phyloP scores from a whole-genome alignment of 2,888 invertebrate species.

The Nudaria mundana region DNA sequence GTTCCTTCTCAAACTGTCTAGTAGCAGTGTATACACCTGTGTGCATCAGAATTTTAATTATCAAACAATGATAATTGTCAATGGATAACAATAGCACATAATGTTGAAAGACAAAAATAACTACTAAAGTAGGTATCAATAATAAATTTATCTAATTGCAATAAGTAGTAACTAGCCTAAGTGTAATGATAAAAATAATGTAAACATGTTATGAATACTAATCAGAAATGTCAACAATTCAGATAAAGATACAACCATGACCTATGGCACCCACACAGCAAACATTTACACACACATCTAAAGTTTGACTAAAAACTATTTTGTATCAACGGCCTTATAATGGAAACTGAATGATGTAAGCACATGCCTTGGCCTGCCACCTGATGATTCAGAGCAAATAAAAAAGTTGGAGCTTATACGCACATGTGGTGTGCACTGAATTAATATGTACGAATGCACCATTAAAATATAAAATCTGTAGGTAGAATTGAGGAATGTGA shows the following conservation, averaged over 20 bases:
- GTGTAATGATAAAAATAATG: background rate
- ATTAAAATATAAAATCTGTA: slow-evolving; percentile 63
- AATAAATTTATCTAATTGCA: background rate
- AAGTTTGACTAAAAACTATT: slow-evolving; percentile 12
- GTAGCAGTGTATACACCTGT: too few relatives aligned
- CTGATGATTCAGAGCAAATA: slow-evolving; percentile 52
- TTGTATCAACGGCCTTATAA: slow-evolving; percentile 8
- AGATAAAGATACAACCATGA: slow-evolving; percentile 35
- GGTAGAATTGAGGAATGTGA: slow-evolving; percentile 64
- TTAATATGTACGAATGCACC: slow-evolving; percentile 36
- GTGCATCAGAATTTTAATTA: too few relatives aligned
- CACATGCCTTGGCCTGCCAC: slow-evolving; percentile 42
- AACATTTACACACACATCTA: slow-evolving; percentile 7
- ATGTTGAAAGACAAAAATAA: too few relatives aligned
- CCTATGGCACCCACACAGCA: slow-evolving; percentile 29
- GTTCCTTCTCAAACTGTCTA: too few relatives aligned
- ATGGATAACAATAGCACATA: too few relatives aligned
- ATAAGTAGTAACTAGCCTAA: background rate
- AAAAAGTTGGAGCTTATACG: slow-evolving; percentile 42
- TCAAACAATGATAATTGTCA: too few relatives aligned
- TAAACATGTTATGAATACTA: slow-evolving; percentile 5
- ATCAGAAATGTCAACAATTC: slow-evolving; percentile 17
- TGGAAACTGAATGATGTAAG: slow-evolving; percentile 32
- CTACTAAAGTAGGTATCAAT: background rate
- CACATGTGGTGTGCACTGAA: background rate